A percentile compares a stretch with the other conserved stretches of the same genome.
Conservation (phyloP, 1,140 invertebrate genomes). For the Tenebrio molitor region DNA sequence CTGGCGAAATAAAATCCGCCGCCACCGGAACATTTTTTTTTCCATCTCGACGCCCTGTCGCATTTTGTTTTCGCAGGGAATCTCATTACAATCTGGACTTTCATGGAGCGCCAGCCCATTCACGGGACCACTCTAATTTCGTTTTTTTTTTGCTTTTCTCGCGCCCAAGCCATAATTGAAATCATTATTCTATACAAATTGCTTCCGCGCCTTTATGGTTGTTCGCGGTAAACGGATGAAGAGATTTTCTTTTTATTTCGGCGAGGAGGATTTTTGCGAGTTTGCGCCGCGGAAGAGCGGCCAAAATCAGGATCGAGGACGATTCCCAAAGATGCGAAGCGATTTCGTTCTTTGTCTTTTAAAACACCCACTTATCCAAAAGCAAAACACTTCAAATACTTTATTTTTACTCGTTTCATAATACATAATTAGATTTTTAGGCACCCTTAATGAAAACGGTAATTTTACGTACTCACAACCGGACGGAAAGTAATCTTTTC, state of each 20-base stretch:
- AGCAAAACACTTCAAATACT: too few relatives aligned
- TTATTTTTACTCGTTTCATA: too few relatives aligned
- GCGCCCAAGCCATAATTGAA: not conserved
- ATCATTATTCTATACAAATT: not conserved
- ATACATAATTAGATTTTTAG: too few relatives aligned
- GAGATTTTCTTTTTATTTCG: not conserved
- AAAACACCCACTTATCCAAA: too few relatives aligned
- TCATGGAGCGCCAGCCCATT: not conserved
- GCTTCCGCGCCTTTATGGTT: not conserved
- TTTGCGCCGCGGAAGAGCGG: not conserved
- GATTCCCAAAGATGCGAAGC: too few relatives aligned
- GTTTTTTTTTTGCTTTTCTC: not conserved
- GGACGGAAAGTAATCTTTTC: too few relatives aligned
- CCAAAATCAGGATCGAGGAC: too few relatives aligned
- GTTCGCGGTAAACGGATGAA: not conserved
- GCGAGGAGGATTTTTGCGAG: not conserved
- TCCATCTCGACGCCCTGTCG: not conserved
- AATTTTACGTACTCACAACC: too few relatives aligned
- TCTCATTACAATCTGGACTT: not conserved
- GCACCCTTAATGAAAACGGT: too few relatives aligned
- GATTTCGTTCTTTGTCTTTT: too few relatives aligned
- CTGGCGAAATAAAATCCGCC: conserved; percentile 53
- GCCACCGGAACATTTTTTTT: conserved; percentile 17
- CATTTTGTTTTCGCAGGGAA: conserved; percentile 13
- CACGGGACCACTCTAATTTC: not conserved